Percentiles rank a stretch among this genome's conserved stretches.
Conservation (phyloP, 2,797 vertebrate genomes). For the Emydoidea blandingii region DNA sequence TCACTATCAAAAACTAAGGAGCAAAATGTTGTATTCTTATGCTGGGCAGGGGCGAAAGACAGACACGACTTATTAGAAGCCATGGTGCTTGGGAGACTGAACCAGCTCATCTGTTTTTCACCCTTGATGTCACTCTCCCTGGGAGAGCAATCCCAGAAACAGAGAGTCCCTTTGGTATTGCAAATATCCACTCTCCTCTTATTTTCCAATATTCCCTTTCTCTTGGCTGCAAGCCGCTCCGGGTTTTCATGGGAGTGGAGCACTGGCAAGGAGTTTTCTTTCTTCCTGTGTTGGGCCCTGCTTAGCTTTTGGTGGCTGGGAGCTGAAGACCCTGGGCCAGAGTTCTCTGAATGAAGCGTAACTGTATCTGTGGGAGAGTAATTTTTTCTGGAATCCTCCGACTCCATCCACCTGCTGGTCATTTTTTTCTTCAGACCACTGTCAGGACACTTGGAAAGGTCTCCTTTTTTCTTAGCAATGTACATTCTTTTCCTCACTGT, state of each 20-base stretch:
- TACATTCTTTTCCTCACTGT: constrained; percentile 16
- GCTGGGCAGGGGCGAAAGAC: neutral
- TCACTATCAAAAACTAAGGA: constrained; percentile 79
- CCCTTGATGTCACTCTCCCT: constrained; percentile 71
- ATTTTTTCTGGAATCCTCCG: constrained; percentile 37
- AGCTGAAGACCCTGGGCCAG: neutral
- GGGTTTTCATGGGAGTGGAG: neutral
- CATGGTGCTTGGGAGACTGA: constrained; percentile 44
- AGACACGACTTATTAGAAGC: neutral
- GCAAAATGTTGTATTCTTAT: constrained; percentile 18
- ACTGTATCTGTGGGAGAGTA: neutral
- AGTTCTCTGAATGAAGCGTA: constrained; percentile 33
- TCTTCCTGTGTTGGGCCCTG: neutral
- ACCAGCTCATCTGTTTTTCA: constrained; percentile 73
- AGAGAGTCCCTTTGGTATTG: neutral
- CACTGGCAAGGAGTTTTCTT: neutral
- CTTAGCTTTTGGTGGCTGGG: neutral
- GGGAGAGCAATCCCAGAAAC: constrained; percentile 22
- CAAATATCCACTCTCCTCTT: neutral
- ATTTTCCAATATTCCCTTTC: neutral
- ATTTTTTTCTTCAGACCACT: constrained; percentile 31
- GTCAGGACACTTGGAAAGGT: neutral
- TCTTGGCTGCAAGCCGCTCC: constrained; percentile 15
- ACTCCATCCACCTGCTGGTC: neutral
- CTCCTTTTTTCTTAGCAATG: neutral